These are phyloP conservation scores for Caenorhabditis japonica DNA, from an alignment of 2,888 invertebrate species.

Conservation along the genomic window DNA sequence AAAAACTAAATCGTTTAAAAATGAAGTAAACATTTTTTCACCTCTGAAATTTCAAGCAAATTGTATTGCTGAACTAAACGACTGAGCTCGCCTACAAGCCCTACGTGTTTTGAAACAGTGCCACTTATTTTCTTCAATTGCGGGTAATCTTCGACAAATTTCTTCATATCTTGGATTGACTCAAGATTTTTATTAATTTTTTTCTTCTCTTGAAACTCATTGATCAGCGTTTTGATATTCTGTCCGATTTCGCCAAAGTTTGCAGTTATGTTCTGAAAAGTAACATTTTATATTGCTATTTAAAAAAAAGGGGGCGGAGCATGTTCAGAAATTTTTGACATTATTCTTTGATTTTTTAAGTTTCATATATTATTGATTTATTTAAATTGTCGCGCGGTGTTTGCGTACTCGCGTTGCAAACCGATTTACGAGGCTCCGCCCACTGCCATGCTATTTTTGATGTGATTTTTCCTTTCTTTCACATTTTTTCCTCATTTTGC, in stretches of 20 bases:
- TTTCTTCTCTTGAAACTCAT: constrained; percentile 92
- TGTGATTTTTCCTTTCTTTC: too few species aligned
- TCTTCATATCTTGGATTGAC: constrained; percentile 97
- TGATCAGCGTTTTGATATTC: constrained; percentile 95
- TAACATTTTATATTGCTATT: background rate
- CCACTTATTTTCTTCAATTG: constrained; percentile 86
- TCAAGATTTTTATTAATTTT: constrained; percentile 91
- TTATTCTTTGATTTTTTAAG: too few species aligned
- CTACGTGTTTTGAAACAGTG: constrained; percentile 96
- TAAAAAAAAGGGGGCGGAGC: too few species aligned
- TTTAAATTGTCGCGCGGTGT: too few species aligned
- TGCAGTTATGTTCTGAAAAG: constrained; percentile 86
- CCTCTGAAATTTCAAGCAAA: constrained; percentile 82
- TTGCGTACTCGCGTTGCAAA: too few species aligned
- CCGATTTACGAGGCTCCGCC: too few species aligned
- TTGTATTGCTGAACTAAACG: constrained; percentile 85
- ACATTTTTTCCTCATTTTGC: too few species aligned
- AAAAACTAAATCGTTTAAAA: background rate
- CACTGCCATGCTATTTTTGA: too few species aligned
- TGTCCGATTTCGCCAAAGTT: constrained; percentile 99
- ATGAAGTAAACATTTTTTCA: background rate
- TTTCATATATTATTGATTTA: too few species aligned
- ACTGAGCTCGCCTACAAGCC: constrained; percentile 94
- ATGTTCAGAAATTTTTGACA: constrained; percentile 2
- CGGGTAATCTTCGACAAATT: constrained; percentile 91